These are phyloP conservation scores for Anguilla marmorata DNA, from an alignment of 2,797 vertebrate species.

Conservation along the genomic window DNA sequence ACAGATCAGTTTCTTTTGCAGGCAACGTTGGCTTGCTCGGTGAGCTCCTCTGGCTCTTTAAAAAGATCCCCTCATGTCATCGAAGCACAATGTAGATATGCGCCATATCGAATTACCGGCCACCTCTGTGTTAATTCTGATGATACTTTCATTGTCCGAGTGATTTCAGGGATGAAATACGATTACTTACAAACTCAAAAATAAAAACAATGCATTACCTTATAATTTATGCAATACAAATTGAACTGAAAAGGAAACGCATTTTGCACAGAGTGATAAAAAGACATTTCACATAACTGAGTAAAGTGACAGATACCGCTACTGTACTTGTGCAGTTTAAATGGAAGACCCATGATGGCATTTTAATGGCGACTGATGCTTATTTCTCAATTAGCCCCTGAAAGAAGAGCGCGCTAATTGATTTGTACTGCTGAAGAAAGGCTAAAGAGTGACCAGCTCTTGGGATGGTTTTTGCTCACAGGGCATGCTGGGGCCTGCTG, in stretches of 20 bases:
- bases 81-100: slow-evolving; percentile 34
- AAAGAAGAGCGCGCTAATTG: not conserved
- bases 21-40: slow-evolving; percentile 62
- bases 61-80: not conserved
- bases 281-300: not conserved
- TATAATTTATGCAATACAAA: not conserved
- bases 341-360: not conserved
- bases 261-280: not conserved
- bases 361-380: not conserved
- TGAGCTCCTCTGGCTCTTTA: slow-evolving; percentile 20
- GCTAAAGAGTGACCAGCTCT: not conserved
- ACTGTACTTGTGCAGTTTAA: not conserved
- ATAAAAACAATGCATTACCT: not conserved
- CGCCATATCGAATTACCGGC: slow-evolving; percentile 64
- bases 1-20: slow-evolving; percentile 62
- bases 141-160: slow-evolving; percentile 64
- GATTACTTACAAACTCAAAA: no score
- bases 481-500: not conserved
- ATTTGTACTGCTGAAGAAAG: not conserved
- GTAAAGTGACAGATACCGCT: not conserved
- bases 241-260: not conserved
- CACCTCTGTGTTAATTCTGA: slow-evolving; percentile 63
- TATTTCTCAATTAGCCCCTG: not conserved
- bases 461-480: not conserved
- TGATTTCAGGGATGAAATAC: slow-evolving; percentile 41